Evolutionary conservation across 2,797 vertebrate genomes (phyloP).

Genomic region (Leptoclinus maculatus): DNA sequence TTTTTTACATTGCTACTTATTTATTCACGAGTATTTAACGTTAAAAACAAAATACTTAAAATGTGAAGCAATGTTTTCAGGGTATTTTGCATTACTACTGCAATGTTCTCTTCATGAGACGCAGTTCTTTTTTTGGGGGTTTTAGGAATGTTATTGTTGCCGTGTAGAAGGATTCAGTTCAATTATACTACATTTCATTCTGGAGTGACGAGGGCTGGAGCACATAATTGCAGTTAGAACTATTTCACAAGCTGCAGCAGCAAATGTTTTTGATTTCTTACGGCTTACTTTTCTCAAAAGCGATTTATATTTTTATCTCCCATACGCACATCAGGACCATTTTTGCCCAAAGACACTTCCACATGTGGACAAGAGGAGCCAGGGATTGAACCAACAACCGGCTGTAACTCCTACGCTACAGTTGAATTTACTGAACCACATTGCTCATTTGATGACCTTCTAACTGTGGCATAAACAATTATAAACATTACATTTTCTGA

Average conservation of each 20-base stretch:
- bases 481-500: neutral
- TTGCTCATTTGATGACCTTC: neutral
- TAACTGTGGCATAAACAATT: neutral
- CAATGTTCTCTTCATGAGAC: neutral
- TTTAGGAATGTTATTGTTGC: neutral
- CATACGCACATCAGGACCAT: neutral
- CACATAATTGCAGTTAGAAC: neutral
- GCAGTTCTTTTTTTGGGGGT: neutral
- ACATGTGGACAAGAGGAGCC: neutral
- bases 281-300: neutral
- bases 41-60: neutral
- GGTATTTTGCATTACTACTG: neutral
- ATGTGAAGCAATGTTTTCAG: neutral
- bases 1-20: neutral
- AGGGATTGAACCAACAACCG: neutral
- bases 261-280: neutral
- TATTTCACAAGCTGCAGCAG: neutral
- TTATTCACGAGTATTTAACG: neutral
- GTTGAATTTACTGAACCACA: neutral
- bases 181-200: neutral
- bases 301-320: neutral
- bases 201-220: neutral
- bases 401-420: neutral
- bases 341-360: neutral
- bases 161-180: neutral